Evolutionary conservation across 2,113 vertebrate genomes (phyloP).

Genomic region (Albula glossodonta): DNA sequence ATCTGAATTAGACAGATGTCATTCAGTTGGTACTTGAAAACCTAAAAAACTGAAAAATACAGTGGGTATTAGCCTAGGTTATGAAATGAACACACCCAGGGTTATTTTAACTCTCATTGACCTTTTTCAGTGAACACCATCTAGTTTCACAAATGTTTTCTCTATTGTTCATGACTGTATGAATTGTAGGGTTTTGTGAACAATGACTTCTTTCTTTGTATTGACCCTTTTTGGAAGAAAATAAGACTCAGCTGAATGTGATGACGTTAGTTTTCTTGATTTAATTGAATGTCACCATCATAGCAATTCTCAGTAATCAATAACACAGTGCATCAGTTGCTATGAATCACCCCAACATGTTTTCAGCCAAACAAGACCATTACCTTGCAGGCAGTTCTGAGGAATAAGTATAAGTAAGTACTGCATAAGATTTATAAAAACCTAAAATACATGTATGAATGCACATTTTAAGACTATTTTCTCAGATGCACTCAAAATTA

Average conservation of each 20-base stretch:
- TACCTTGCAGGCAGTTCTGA: neutral
- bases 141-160: neutral
- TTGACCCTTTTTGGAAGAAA: neutral
- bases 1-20: neutral
- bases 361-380: neutral
- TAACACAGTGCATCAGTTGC: neutral
- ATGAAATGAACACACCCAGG: too few relatives aligned
- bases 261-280: neutral
- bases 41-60: neutral
- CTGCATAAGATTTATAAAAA: neutral
- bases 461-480: neutral
- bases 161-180: neutral
- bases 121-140: neutral
- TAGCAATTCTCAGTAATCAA: neutral
- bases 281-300: neutral
- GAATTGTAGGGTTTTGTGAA: neutral
- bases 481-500: neutral
- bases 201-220: neutral
- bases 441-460: neutral
- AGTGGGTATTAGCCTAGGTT: neutral
- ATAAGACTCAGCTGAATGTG: neutral
- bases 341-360: neutral
- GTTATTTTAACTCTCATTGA: constrained; percentile 36
- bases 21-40: neutral
- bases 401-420: too few relatives aligned